phyloP scores from a whole-genome alignment of 2,888 invertebrate species.

The Chydorus sphaericus region DNA sequence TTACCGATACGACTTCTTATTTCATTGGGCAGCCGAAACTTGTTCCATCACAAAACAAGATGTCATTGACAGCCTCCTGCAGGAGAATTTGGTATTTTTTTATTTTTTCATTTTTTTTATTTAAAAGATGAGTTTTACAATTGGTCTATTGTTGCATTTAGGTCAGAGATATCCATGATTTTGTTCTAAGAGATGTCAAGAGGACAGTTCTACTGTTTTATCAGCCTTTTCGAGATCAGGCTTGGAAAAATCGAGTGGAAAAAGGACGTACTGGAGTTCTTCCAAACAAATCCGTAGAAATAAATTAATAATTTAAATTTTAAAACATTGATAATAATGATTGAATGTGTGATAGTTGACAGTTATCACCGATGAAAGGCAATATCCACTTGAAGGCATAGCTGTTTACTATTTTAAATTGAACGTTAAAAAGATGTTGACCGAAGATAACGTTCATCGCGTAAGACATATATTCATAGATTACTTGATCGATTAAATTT shows the following conservation, averaged over 20 bases:
- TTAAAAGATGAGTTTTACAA: neutral
- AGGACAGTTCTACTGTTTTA: conserved; percentile 10
- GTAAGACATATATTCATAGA: conserved; percentile 27
- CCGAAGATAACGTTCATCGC: conserved; percentile 86
- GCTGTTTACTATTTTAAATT: conserved; percentile 73
- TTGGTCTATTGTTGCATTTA: neutral
- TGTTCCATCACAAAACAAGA: conserved; percentile 14
- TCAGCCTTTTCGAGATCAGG: neutral
- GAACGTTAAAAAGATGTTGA: conserved; percentile 65
- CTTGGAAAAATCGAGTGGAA: neutral
- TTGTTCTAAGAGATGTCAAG: conserved; percentile 11
- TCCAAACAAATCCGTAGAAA: conserved; percentile 3
- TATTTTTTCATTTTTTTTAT: neutral
- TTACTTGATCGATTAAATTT: neutral
- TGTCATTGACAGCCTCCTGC: conserved; percentile 13
- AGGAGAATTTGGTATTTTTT: conserved; percentile 5
- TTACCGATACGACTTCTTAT: conserved; percentile 13
- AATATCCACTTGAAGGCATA: conserved; percentile 60
- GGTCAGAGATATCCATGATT: conserved; percentile 12
- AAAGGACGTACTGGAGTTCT: too few relatives aligned
- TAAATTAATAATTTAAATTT: neutral
- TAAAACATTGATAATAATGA: neutral
- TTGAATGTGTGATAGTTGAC: neutral
- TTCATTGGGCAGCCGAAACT: conserved; percentile 11
- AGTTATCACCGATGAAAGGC: conserved; percentile 62